A percentile compares a stretch with the other conserved stretches of the same genome.
Evolutionary conservation across 2,888 invertebrate genomes (phyloP).

Genomic region (Stenchaetothrips biformis): DNA sequence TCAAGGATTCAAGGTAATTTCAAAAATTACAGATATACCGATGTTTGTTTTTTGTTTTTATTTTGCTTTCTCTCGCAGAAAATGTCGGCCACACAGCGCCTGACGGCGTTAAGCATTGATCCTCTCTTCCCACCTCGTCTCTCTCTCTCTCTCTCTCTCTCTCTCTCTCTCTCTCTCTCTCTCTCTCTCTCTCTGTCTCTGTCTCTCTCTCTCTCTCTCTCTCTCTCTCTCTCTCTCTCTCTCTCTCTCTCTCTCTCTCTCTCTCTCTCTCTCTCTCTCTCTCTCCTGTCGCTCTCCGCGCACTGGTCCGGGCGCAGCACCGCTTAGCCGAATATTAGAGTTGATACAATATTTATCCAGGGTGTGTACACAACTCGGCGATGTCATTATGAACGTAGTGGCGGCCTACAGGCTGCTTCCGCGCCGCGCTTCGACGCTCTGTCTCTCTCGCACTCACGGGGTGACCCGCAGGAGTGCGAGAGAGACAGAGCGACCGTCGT

Average conservation of each 20-base stretch:
- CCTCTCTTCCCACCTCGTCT: no score
- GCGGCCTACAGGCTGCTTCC: neutral
- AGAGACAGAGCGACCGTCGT: neutral
- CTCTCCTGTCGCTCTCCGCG: slow-evolving; percentile 34
- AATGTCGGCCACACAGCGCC: no score
- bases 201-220: neutral
- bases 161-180: neutral
- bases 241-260: slow-evolving; percentile 29
- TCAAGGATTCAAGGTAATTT: no score
- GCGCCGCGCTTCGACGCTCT: neutral
- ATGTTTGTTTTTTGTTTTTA: no score
- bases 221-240: slow-evolving; percentile 33
- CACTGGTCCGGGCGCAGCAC: slow-evolving; percentile 34
- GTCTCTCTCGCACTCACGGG: neutral
- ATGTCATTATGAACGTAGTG: neutral
- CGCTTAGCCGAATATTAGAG: slow-evolving; percentile 26
- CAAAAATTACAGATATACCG: no score
- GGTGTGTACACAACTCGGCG: neutral
- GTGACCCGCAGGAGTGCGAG: neutral
- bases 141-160: neutral
- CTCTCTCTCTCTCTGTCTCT: neutral
- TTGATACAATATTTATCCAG: slow-evolving; percentile 17
- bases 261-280: slow-evolving; percentile 16
- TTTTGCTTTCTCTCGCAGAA: no score
- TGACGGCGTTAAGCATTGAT: no score